Evolutionary conservation across 2,797 vertebrate species (phyloP), one percentile per base, ranked within the genome.

Genomic region (Etheostoma perlongum): DNA sequence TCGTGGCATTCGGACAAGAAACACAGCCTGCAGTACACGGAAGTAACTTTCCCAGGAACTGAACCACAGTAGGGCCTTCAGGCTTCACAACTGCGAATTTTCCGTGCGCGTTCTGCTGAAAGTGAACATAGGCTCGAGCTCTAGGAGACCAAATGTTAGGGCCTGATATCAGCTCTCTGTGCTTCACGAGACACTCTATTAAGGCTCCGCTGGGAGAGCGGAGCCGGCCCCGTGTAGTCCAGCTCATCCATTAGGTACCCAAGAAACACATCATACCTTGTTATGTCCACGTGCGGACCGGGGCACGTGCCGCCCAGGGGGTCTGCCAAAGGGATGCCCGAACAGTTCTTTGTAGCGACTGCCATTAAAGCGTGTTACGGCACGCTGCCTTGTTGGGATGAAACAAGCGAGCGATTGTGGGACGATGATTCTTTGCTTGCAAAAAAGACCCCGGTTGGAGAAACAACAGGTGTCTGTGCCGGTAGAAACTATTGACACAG

Each of bases 291-390:
- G 36, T 71, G 54, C 2, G 15, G 7, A 0, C 54, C 68, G 0
- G 40, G 49, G 18, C 42, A 33, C 11, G 18, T 21, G 9, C 1
- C 3, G 12, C 5, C 27, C 27, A 11, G 2, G 2, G 67, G 5
- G 2, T 30, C 40, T 0, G 3, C 2, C 0, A 68, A 62, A 18
- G 49, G 8, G 0, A 48, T 15, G 0, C 58, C 65, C 0, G 60
- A 71, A 23, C 33, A 51, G 33, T 81, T 81, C 16, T 81, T 76
- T 4, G 16, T 81, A 2, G 63, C 62, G 0, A 76, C 11, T 0
- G 63, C 57, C 57, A 72, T 81, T 0, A 72, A 76, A 10, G 79
- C 68, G 1, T 81, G 74, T 12, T 77, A 81, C 8, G 64, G 79
- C 0, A 25, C 4, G 3, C 47, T 82, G 4, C 67, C 74, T 12